Evolutionary conservation across 1,140 invertebrate genomes (phyloP).

Genomic region (Rhizoglyphus robini): DNA sequence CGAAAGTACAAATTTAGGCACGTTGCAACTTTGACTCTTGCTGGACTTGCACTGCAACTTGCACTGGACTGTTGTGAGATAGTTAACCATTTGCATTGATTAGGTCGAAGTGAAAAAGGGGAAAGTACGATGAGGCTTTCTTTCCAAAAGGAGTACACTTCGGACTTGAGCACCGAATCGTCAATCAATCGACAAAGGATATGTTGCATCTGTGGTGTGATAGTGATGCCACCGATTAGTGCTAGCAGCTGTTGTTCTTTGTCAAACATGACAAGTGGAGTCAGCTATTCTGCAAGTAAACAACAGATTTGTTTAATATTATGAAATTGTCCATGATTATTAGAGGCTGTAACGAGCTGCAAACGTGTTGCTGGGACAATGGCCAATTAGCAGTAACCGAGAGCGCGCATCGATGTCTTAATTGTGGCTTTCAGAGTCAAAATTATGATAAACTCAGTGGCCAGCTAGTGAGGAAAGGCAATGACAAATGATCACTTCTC

Average conservation of each 20-base stretch:
- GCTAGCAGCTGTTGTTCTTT: too few relatives aligned
- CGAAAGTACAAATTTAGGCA: too few relatives aligned
- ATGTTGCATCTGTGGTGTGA: constrained; percentile 33
- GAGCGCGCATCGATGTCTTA: neutral
- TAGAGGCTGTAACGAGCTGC: neutral
- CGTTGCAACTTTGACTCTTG: too few relatives aligned
- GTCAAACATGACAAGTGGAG: neutral
- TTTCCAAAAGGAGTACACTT: constrained; percentile 52
- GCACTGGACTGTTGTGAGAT: too few relatives aligned
- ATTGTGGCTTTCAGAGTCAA: neutral
- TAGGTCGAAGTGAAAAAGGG: constrained; percentile 42
- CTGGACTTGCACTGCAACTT: too few relatives aligned
- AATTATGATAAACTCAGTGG: too few relatives aligned
- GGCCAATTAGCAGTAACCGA: neutral
- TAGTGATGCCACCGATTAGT: too few relatives aligned
- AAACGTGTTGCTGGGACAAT: neutral
- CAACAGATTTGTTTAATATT: neutral
- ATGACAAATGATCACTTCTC: too few relatives aligned
- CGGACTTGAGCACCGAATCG: constrained; percentile 45
- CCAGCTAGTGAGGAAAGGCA: too few relatives aligned
- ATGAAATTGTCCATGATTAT: neutral
- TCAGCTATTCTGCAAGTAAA: neutral
- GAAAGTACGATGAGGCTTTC: constrained; percentile 55
- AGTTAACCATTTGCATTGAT: too few relatives aligned
- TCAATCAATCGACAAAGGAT: constrained; percentile 40